Evolutionary conservation across 2,797 vertebrate species (phyloP).

Genomic region (Steatocranus sp.): DNA sequence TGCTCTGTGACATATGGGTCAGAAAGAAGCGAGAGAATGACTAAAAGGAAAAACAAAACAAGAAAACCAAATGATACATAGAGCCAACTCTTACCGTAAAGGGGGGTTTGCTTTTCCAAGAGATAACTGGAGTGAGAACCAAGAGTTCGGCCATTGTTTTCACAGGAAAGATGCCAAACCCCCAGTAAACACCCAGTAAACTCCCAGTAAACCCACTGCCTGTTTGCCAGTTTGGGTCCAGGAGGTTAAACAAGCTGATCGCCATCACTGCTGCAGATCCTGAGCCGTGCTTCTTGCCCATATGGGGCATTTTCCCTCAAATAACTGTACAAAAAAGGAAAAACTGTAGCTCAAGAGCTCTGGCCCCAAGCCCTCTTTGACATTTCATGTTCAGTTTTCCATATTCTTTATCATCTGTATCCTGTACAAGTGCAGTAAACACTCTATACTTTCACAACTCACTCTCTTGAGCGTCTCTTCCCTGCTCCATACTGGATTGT

Average conservation of each 20-base stretch:
- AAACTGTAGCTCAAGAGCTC: background rate
- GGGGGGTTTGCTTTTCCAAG: conserved; percentile 60
- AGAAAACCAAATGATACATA: background rate
- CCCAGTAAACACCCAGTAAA: background rate
- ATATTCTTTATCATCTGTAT: background rate
- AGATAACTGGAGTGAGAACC: conserved; percentile 20
- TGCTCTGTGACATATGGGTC: background rate
- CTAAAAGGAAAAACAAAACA: background rate
- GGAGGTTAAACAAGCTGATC: conserved; percentile 4
- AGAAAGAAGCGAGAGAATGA: background rate
- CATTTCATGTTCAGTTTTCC: conserved; percentile 5
- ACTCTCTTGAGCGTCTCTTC: conserved; percentile 59
- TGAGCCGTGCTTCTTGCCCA: conserved; percentile 37
- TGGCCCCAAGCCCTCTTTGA: background rate
- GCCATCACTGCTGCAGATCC: conserved; percentile 33
- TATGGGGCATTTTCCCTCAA: conserved; percentile 7
- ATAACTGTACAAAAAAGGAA: conserved; percentile 19
- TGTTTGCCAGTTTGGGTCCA: conserved; percentile 14
- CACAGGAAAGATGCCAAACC: background rate
- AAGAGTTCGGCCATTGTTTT: conserved; percentile 19
- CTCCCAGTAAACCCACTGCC: background rate
- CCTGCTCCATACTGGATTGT: conserved; percentile 55
- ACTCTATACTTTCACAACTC: background rate
- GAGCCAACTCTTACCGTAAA: conserved; percentile 48
- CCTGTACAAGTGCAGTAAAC: background rate